These are phyloP conservation scores for Polymixis lichenea DNA, from an alignment of 2,888 invertebrate genomes.

Conservation along the genomic window DNA sequence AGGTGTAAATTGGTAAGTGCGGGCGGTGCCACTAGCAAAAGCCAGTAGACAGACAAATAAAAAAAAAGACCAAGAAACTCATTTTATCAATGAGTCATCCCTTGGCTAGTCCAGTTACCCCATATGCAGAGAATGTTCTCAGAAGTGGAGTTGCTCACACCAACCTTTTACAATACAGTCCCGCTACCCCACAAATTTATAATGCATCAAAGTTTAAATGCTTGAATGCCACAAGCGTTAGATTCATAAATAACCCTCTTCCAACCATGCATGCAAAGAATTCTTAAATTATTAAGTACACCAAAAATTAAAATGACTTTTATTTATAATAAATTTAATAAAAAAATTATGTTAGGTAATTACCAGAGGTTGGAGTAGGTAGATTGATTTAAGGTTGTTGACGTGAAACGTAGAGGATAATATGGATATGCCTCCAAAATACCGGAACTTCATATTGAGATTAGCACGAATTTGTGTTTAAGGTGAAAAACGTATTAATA, in stretches of 20 bases:
- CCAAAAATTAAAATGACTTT: not conserved
- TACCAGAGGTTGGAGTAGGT: too few species aligned
- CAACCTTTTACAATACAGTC: not conserved
- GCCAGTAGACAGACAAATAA: too few species aligned
- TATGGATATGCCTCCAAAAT: too few species aligned
- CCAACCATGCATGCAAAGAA: not conserved
- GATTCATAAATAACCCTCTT: not conserved
- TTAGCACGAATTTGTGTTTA: too few species aligned
- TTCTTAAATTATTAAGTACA: not conserved
- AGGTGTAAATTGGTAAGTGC: too few species aligned
- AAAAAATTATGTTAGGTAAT: constrained; percentile 29
- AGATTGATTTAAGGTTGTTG: too few species aligned
- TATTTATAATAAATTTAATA: constrained; percentile 33
- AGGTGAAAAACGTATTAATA: too few species aligned
- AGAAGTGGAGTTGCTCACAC: not conserved
- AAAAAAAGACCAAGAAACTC: not conserved
- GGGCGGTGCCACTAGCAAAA: too few species aligned
- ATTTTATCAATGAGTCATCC: too few species aligned
- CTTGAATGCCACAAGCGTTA: not conserved
- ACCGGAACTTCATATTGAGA: too few species aligned
- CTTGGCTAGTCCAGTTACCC: too few species aligned
- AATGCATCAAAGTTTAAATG: not conserved
- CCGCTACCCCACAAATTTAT: not conserved
- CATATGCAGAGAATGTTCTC: not conserved
- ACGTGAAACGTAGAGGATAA: too few species aligned